These are phyloP conservation scores for Pinna nobilis DNA, from an alignment of 1,140 invertebrate genomes.

Conservation along the genomic window DNA sequence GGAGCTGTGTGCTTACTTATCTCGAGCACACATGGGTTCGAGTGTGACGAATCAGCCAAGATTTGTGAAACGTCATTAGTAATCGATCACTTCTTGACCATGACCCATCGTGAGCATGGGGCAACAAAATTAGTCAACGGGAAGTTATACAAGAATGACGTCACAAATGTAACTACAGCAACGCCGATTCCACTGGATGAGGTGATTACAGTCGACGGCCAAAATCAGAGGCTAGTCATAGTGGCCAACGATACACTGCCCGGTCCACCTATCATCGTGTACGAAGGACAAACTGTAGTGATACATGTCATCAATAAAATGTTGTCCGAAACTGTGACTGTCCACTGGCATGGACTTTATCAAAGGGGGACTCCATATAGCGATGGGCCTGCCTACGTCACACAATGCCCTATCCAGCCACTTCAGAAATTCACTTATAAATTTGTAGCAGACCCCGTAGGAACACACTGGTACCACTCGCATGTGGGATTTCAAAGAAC, in stretches of 20 bases:
- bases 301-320: slow-evolving; percentile 90
- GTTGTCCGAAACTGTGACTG: slow-evolving; percentile 85
- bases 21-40: not conserved
- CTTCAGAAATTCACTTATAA: slow-evolving; percentile 90
- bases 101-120: slow-evolving; percentile 48
- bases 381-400: slow-evolving; percentile 92
- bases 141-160: slow-evolving; percentile 58
- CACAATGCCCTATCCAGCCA: slow-evolving; percentile 91
- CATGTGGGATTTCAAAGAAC: slow-evolving; percentile 63
- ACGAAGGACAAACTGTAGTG: slow-evolving; percentile 88
- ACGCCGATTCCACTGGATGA: slow-evolving; percentile 44
- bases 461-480: slow-evolving; percentile 72
- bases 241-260: slow-evolving; percentile 64
- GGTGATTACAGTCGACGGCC: slow-evolving; percentile 64
- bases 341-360: slow-evolving; percentile 92
- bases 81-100: slow-evolving; percentile 52
- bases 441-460: slow-evolving; percentile 72
- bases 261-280: slow-evolving; percentile 80
- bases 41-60: slow-evolving; percentile 27
- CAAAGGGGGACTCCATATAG: slow-evolving; percentile 89
- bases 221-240: slow-evolving; percentile 44
- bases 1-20: not conserved
- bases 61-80: slow-evolving; percentile 37
- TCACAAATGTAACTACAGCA: slow-evolving; percentile 44
- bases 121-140: slow-evolving; percentile 49